A percentile compares a stretch with the other conserved stretches of the same genome.
phyloP scores from a whole-genome alignment of 2,797 vertebrate genomes.

The Cottoperca gobio region DNA sequence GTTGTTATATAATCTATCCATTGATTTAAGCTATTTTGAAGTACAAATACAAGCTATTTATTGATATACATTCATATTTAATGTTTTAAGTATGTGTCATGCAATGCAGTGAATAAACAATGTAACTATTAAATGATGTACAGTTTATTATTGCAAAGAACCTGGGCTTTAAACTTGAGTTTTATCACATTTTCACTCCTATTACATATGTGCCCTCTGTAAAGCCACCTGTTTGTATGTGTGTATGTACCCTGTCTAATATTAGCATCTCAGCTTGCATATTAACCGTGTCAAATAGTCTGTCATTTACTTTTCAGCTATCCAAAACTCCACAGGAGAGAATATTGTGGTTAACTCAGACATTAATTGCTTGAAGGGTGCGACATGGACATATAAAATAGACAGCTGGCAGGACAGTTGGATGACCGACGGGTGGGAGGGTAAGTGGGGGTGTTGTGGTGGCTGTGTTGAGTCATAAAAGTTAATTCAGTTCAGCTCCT shows the following conservation, averaged over 20 bases:
- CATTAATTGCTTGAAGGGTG: slow-evolving; percentile 59
- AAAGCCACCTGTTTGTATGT: neutral
- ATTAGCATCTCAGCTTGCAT: slow-evolving; percentile 20
- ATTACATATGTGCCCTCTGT: neutral
- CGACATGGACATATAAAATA: slow-evolving; percentile 64
- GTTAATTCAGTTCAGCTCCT: slow-evolving; percentile 20
- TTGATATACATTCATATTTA: neutral
- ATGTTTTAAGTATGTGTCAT: too few species aligned
- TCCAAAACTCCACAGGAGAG: slow-evolving; percentile 13
- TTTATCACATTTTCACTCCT: neutral
- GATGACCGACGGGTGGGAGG: slow-evolving; percentile 13
- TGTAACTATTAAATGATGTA: too few species aligned
- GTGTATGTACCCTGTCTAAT: slow-evolving; percentile 3
- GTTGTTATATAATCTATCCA: neutral
- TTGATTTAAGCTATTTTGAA: neutral
- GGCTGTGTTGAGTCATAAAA: slow-evolving; percentile 2
- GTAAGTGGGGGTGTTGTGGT: neutral
- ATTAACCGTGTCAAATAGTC: slow-evolving; percentile 15
- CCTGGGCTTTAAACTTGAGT: neutral
- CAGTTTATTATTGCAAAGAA: neutral
- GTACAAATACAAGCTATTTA: neutral
- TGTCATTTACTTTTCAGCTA: slow-evolving; percentile 27
- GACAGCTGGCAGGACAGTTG: slow-evolving; percentile 65
- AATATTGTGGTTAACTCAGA: slow-evolving; percentile 60
- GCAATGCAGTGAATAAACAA: too few species aligned